These are phyloP conservation scores for Vidua chalybeata DNA, from an alignment of 2,113 vertebrate species.

Conservation along the genomic window DNA sequence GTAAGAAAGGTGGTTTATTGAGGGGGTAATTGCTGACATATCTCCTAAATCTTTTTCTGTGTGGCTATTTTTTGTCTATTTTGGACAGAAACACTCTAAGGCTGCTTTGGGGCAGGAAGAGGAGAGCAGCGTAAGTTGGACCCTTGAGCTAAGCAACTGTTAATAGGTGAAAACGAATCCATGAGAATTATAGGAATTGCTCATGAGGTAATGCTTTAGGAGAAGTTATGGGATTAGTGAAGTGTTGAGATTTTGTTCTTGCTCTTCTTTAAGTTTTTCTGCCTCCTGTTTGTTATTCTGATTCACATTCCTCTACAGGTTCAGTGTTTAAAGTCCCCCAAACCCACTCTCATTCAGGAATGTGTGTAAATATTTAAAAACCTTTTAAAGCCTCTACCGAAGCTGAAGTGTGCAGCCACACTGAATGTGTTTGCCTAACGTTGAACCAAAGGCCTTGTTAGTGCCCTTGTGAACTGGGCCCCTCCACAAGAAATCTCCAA, in stretches of 20 bases:
- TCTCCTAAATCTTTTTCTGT: background rate
- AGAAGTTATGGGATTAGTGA: constrained; percentile 41
- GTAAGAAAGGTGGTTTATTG: background rate
- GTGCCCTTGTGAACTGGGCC: background rate
- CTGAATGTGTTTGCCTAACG: background rate
- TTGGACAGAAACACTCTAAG: background rate
- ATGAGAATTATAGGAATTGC: constrained; percentile 41
- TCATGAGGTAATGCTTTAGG: constrained; percentile 29
- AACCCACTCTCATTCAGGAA: background rate
- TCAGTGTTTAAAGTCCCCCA: background rate
- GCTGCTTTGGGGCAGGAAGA: background rate
- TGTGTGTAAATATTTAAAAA: constrained; percentile 54
- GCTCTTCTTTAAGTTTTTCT: constrained; percentile 28
- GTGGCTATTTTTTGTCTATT: background rate
- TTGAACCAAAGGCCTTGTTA: background rate
- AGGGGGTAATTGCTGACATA: background rate
- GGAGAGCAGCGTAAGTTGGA: background rate
- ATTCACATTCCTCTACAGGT: background rate
- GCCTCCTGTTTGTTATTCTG: constrained; percentile 48
- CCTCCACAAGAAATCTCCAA: background rate
- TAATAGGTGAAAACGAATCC: constrained; percentile 31
- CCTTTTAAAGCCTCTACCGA: background rate
- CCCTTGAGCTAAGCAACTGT: background rate
- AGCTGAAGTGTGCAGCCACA: background rate
- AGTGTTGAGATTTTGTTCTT: constrained; percentile 37